Evolutionary conservation across 2,888 invertebrate species (phyloP).

Genomic region (Oscheius sp.): DNA sequence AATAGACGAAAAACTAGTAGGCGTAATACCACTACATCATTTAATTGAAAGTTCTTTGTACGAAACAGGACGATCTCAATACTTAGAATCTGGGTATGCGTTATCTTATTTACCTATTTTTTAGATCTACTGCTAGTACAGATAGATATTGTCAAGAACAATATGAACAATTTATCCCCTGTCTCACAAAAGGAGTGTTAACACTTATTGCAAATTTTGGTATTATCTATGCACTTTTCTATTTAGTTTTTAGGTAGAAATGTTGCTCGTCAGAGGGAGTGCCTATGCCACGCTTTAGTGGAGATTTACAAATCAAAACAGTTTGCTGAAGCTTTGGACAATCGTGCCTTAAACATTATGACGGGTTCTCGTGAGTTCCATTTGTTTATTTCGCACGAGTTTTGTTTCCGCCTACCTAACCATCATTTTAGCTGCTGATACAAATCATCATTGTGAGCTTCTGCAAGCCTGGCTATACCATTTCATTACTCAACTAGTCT

Average conservation of each 20-base stretch:
- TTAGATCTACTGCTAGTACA: slow-evolving; percentile 10
- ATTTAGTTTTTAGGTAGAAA: slow-evolving; percentile 81
- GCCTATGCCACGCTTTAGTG: slow-evolving; percentile 86
- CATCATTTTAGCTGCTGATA: background rate
- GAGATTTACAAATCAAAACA: slow-evolving; percentile 91
- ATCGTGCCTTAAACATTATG: slow-evolving; percentile 1
- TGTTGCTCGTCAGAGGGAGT: slow-evolving; percentile 91
- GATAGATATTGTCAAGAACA: slow-evolving; percentile 16
- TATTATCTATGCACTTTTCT: background rate
- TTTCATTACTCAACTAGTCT: slow-evolving; percentile 80
- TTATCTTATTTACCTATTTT: background rate
- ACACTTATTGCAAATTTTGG: slow-evolving; percentile 27
- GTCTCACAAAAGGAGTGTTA: slow-evolving; percentile 19
- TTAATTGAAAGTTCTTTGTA: slow-evolving; percentile 18
- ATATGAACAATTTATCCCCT: slow-evolving; percentile 19
- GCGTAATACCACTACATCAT: slow-evolving; percentile 9
- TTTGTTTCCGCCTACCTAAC: background rate
- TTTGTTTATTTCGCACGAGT: background rate
- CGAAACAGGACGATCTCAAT: background rate
- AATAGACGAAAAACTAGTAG: slow-evolving; percentile 26
- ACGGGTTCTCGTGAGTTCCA: background rate
- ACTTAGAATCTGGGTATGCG: slow-evolving; percentile 2
- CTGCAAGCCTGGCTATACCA: slow-evolving; percentile 17
- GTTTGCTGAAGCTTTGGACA: slow-evolving; percentile 76
- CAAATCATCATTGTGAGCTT: slow-evolving; percentile 5